Evolutionary conservation across 2,113 vertebrate species (phyloP), one percentile per base, ranked within the genome.

Genomic region (Caranx melampygus): DNA sequence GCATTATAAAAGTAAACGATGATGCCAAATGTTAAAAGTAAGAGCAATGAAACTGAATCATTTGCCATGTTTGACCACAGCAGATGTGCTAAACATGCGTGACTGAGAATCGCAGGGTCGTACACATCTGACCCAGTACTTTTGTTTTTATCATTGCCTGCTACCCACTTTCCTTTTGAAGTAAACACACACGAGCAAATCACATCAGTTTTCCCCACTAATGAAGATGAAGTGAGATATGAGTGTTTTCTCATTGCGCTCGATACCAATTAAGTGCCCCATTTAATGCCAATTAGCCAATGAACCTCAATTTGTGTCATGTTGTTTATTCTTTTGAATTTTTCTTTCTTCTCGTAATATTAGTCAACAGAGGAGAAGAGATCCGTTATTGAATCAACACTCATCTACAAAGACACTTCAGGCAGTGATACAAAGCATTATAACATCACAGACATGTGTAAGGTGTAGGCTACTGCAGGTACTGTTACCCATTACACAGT

Each of bases 171-270:
- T 58, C 6, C 15, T 64, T 47, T 64, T 72, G 13, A 64, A 40
- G 26, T 34, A 57, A 18, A 51, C 59, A 64, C 61, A 67, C 63
- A 58, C 60, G 57, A 87, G 86, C 85, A 89, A 91, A 92, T 88
- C 83, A 90, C 83, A 92, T 78, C 83, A 86, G 79, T 74, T 82
- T 85, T 89, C 84, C 70, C 55, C 81, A 33, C 83, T 94, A 94
- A 93, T 94, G 93, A 94, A 93, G 94, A 94, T 92, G 88, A 93
- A 94, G 92, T 94, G 93, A 93, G 90, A 93, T 93, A 90, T 91
- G 88, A 89, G 84, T 92, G 90, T 94, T 94, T 94, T 92, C 90
- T 94, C 92, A 91, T 78, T 37, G 82, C 66, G 40, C 88, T 93
- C 76, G 60, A 91, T 87, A 87, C 82, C 92, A 93, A 93, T 94